These are phyloP conservation scores for Yponomeuta plumbellus DNA, from an alignment of 2,888 invertebrate species.

Conservation along the genomic window DNA sequence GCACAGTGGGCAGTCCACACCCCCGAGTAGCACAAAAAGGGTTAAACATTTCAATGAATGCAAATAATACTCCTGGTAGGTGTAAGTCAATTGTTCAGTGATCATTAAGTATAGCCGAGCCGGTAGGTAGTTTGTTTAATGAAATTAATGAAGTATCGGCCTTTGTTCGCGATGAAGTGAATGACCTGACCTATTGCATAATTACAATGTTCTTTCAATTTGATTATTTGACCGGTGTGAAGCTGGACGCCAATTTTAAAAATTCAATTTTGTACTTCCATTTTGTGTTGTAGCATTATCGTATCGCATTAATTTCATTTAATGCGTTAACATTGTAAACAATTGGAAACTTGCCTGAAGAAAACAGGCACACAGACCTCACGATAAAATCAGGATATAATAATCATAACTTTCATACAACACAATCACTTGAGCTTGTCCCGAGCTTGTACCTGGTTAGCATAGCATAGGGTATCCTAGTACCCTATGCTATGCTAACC, in stretches of 20 bases:
- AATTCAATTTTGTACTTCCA: neutral
- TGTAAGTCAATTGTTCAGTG: constrained; percentile 26
- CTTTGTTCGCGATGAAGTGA: neutral
- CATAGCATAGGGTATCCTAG: too few species aligned
- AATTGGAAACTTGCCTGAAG: too few species aligned
- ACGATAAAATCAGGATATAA: too few species aligned
- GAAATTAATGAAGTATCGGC: neutral
- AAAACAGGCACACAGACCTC: too few species aligned
- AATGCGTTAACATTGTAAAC: too few species aligned
- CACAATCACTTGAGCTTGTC: too few species aligned
- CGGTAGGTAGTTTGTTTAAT: neutral
- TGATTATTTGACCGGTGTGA: neutral
- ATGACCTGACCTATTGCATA: neutral
- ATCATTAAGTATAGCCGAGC: constrained; percentile 1
- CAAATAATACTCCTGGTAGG: constrained; percentile 21
- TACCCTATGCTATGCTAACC: too few species aligned
- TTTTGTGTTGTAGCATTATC: too few species aligned
- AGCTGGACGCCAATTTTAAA: neutral
- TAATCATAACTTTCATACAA: too few species aligned
- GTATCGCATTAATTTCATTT: too few species aligned
- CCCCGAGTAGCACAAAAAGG: constrained; percentile 34
- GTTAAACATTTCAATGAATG: constrained; percentile 23
- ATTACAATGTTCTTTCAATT: neutral
- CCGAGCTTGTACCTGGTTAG: too few species aligned
- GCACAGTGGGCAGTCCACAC: constrained; percentile 50